Base-by-base conservation (phyloP, 23 tunicate species). In the Aplidium turbinatum region DNA sequence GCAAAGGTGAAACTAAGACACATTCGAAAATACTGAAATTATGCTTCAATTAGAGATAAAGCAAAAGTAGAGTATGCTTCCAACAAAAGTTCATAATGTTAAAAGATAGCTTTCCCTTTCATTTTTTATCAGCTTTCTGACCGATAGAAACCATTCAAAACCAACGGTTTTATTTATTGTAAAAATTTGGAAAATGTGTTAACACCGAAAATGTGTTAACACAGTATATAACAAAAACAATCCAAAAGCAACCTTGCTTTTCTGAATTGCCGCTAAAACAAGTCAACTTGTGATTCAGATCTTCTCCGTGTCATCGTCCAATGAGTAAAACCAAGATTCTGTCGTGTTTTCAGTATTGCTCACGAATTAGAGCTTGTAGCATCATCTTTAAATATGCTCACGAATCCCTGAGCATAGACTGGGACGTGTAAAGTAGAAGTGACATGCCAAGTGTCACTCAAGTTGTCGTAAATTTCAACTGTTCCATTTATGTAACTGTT, bases 401-500 rank as follows among this genome's bases (percentile, higher is more conserved):
- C 92, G n/a, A 93, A 82, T 32, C 98, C 98, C 32, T 85, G 93
- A 30, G 87, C 93, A 58, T 93, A 93, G 4, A 93, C 93, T 5
- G 98, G 98, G 22, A 78, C 85, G 33, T 82, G 93, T 22, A 93
- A 51, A 18, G 87, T 93, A 34, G 84, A 78, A n/a, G 82, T 71
- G 4, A 85, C 86, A 16, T 64, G 80, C 98, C 98, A 93, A 0
- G 73, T 52, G 50, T 85, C 93, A 31, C 63, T 86, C 6, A 51
- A 30, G 13, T 61, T 81, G 29, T 93, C 98, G 85, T 93, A 93
- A 35, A 86, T 30, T 81, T 93, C 98, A 9, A 93, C 87, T 7
- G 98, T 85, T n/a, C 98, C 93, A 57, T 93, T 93, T 35, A 93
- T 81, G 72, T 76, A 85, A 35, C 87, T 84, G 81, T 93, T 93